Conservation (phyloP, 2,113 vertebrate genomes). For the Felis catus region F.catus_Fca126_mat1.0 CM031417.1:46818001-46818500, state of each 20-base stretch:
- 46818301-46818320: background rate
- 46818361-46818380: background rate
- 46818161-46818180: background rate
- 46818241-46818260: slow-evolving; percentile 55
- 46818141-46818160: background rate
- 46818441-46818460: background rate
- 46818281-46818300: slow-evolving; percentile 31
- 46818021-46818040: background rate
- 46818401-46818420: background rate
- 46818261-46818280: slow-evolving; percentile 39
- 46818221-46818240: slow-evolving; percentile 68
- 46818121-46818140: background rate
- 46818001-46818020: background rate
- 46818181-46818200: slow-evolving; percentile 41
- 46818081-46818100: background rate
- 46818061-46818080: background rate
- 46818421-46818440: background rate
- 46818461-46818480: background rate
- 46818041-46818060: background rate
- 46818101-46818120: background rate
- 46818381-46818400: background rate
- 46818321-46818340: slow-evolving; percentile 4
- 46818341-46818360: background rate
- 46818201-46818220: slow-evolving; percentile 32
- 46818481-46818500: background rate